phyloP scores from a whole-genome alignment of 2,113 vertebrate genomes.

The Damaliscus lunatus region DNA sequence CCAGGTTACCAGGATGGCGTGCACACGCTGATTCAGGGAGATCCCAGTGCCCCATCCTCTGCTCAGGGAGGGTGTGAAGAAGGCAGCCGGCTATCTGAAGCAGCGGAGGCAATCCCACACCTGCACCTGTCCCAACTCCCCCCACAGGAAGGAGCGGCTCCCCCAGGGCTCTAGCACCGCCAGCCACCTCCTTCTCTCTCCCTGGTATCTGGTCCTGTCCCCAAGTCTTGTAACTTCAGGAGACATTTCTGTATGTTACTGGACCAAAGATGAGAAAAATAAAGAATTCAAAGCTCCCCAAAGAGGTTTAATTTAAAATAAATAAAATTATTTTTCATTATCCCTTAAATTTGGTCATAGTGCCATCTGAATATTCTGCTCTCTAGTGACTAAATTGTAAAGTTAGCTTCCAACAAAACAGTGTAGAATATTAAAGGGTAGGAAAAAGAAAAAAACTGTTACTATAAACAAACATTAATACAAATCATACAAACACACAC shows the following conservation, averaged over 20 bases:
- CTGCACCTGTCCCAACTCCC: constrained; percentile 35
- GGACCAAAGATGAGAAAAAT: not conserved
- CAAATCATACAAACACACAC: not conserved
- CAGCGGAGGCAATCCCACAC: constrained; percentile 81
- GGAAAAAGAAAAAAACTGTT: not conserved
- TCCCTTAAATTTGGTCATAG: not conserved
- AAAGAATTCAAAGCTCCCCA: not conserved
- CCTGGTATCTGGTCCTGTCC: not conserved
- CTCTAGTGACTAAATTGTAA: not conserved
- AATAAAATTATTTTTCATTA: not conserved
- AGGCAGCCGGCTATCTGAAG: constrained; percentile 83
- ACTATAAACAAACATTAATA: not conserved
- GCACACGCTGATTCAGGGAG: constrained; percentile 84
- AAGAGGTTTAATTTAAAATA: not conserved
- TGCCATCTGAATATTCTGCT: not conserved
- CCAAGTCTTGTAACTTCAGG: not conserved
- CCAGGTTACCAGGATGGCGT: constrained; percentile 79
- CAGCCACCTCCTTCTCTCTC: not conserved
- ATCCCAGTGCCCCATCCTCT: constrained; percentile 81
- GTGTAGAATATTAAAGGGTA: not conserved
- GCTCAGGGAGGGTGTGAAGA: constrained; percentile 83
- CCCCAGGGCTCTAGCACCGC: not conserved
- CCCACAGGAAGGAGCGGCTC: not conserved
- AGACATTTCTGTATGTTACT: not conserved
- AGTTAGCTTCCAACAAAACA: not conserved